Conservation (phyloP, 2,888 invertebrate genomes). For the Maniola hyperantus region DNA sequence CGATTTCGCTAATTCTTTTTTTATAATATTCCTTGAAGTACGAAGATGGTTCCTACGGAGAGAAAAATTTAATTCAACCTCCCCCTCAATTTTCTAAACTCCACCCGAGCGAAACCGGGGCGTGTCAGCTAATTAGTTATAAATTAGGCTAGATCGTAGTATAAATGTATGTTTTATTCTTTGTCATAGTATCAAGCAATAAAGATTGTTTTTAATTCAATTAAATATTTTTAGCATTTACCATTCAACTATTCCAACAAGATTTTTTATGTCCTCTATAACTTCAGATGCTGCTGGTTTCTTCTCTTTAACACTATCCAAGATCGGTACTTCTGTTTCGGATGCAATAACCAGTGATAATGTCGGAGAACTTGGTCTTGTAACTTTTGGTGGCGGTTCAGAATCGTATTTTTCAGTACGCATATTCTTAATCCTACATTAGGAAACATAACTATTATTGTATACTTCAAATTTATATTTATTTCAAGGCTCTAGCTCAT, state of each 20-base stretch:
- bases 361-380: constrained; percentile 32
- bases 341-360: constrained; percentile 27
- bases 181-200: no score
- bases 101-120: no score
- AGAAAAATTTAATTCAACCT: no score
- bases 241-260: constrained; percentile 69
- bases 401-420: constrained; percentile 44
- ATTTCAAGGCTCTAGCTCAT: no score
- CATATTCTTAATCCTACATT: constrained; percentile 66
- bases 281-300: constrained; percentile 61
- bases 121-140: no score
- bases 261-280: constrained; percentile 60
- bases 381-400: constrained; percentile 24
- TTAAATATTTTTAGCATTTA: constrained; percentile 46
- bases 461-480: background rate
- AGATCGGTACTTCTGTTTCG: constrained; percentile 28
- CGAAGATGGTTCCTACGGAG: no score
- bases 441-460: background rate
- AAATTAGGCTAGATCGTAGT: no score
- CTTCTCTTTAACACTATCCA: constrained; percentile 40
- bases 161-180: no score
- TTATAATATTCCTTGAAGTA: no score
- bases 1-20: no score
- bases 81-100: no score
- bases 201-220: no score